These are phyloP conservation scores for Acromyrmex charruanus DNA, from an alignment of 1,140 invertebrate species.

Conservation along the genomic window DNA sequence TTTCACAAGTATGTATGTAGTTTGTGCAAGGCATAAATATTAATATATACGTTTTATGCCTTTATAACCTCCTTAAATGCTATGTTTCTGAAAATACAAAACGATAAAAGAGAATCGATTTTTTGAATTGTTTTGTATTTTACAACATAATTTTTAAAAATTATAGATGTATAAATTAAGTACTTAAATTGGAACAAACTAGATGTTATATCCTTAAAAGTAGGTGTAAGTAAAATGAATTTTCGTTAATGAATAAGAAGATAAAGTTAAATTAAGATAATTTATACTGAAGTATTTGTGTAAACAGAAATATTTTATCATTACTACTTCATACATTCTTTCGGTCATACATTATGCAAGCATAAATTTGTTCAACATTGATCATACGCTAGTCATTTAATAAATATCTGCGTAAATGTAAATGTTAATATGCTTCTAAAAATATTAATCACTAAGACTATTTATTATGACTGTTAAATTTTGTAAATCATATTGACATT, in stretches of 20 bases:
- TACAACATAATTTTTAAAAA: not conserved
- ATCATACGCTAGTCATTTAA: not conserved
- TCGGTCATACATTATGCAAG: no score
- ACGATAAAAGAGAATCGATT: not conserved
- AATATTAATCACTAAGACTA: not conserved
- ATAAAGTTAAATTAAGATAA: conserved; percentile 11
- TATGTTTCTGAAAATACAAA: conserved; percentile 6
- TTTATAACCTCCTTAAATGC: not conserved
- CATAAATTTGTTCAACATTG: not conserved
- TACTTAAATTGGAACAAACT: not conserved
- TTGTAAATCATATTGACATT: not conserved
- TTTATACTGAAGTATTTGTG: not conserved
- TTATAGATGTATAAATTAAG: not conserved
- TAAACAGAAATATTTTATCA: conserved; percentile 18
- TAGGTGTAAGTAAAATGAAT: conserved; percentile 5
- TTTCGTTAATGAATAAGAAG: not conserved
- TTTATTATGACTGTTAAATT: not conserved
- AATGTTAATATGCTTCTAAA: conserved; percentile 14
- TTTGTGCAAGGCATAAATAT: no score
- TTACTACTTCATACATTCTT: not conserved
- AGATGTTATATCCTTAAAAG: not conserved
- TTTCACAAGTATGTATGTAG: no score
- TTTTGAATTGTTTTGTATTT: conserved; percentile 4
- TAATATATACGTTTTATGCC: no score
- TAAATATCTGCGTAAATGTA: conserved; percentile 19